Evolutionary conservation across 2,113 vertebrate genomes (phyloP), one percentile per base, ranked within the genome.

Genomic region (Phoxinus phoxinus): DNA sequence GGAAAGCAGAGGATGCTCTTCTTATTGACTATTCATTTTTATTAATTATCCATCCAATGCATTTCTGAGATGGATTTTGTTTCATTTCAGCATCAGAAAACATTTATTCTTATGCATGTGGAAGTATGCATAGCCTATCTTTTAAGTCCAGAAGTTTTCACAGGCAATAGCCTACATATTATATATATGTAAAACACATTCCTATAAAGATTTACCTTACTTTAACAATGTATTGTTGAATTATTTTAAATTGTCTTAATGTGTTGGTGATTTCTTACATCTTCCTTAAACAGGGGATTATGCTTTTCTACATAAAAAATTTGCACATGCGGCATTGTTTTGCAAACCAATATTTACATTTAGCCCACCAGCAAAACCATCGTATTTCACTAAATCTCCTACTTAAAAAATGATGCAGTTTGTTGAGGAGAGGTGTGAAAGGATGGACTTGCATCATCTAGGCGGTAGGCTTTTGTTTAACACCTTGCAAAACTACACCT

Each of bases 311-410:
- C 4, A 2, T 23, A 12, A n/a, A 41, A 37, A 41, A 23, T 72
- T n/a, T 72, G 69, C 35, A 72, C 23, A 19, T 23, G 67, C 3
- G 0, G 19, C 32, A 37, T 71, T 23, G 56, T 35, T 77, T 56
- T 56, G 1, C 48, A 77, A 35, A 77, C 74, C 25, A 2, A 32
- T 9, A 77, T 77, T 77, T 77, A 27, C 48, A 77, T 77, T 77
- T 56, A 77, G 74, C 48, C 8, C 6, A 30, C 9, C 74, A 23
- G 10, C 56, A 75, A 17, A 53, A 23, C 48, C 74, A 77, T 35
- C 2, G 0, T 13, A 77, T 77, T 56, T 77, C 48, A 77, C 48
- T 77, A 77, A 53, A 56, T 77, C 19, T 35, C 27, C 44, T 21
- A 32, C 1, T 6, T 10, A 15, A 53, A 51, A 32, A 11, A 17